A percentile compares a stretch with the other conserved stretches of the same genome.
Conservation (phyloP, 2,797 vertebrate genomes). For the Sebastes oblongus region DNA sequence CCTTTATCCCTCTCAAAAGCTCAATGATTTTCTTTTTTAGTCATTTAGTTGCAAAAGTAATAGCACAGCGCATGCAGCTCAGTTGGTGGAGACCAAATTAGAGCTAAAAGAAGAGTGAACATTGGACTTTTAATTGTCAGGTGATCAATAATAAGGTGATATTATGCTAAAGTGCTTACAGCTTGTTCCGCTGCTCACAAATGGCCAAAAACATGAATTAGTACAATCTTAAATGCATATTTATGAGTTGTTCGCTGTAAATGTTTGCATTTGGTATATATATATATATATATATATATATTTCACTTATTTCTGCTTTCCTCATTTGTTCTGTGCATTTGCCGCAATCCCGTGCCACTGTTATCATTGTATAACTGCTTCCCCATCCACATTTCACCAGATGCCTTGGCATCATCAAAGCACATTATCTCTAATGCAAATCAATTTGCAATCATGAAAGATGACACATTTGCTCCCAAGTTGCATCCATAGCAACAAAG, state of each 20-base stretch:
- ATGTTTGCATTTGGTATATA: not conserved
- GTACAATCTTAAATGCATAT: not conserved
- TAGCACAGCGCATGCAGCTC: not conserved
- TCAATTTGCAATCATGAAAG: conserved; percentile 4
- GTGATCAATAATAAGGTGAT: not conserved
- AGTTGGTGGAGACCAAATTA: not conserved
- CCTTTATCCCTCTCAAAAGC: too few species aligned
- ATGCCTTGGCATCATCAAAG: not conserved
- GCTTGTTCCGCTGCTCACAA: not conserved
- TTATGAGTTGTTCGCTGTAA: not conserved
- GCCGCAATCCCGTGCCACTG: not conserved
- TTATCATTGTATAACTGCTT: not conserved
- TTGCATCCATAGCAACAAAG: conserved; percentile 18
- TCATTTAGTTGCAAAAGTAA: too few species aligned
- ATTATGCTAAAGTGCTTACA: not conserved
- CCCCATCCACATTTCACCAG: not conserved
- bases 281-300: too few species aligned
- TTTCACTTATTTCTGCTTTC: not conserved
- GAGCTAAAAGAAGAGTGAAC: not conserved
- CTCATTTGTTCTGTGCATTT: not conserved
- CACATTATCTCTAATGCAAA: not conserved
- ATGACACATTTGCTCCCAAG: conserved; percentile 1
- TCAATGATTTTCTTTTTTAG: too few species aligned
- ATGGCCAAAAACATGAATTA: not conserved
- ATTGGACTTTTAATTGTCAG: not conserved